Percentiles rank a stretch among this genome's conserved stretches.
Conservation (phyloP, 2,797 vertebrate genomes). For the Eleutherodactylus coqui region DNA sequence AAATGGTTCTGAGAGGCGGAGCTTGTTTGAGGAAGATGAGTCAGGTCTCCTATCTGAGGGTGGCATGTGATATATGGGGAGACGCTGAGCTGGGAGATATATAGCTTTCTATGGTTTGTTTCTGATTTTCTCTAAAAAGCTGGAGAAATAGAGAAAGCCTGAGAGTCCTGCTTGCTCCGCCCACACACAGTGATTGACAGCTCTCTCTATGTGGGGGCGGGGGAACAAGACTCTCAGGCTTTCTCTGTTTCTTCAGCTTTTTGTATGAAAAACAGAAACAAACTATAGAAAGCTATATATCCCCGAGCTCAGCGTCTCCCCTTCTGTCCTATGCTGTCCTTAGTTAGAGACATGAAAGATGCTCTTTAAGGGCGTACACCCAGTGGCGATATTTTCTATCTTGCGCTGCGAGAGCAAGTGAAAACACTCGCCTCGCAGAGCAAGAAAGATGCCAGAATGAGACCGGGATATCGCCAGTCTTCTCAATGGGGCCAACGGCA, state of each 20-base stretch:
- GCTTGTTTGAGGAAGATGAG: background rate
- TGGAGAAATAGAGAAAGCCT: background rate
- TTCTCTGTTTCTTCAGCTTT: background rate
- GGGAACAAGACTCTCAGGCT: background rate
- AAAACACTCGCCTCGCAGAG: too few species aligned
- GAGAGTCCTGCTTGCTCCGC: background rate
- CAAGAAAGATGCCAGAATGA: too few species aligned
- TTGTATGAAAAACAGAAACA: background rate
- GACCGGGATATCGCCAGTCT: too few species aligned
- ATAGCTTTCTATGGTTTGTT: background rate
- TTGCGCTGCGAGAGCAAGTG: too few species aligned
- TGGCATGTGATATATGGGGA: background rate
- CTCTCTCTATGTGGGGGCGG: background rate
- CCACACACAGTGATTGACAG: background rate
- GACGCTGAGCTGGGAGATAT: background rate
- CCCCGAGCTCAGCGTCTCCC: background rate
- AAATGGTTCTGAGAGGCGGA: background rate
- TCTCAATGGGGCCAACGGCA: too few species aligned
- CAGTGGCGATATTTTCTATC: too few species aligned
- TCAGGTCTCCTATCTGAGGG: background rate
- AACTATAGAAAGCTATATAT: background rate
- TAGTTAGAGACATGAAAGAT: background rate
- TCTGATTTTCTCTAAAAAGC: background rate
- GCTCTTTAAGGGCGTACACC: background rate
- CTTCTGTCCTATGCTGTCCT: background rate